Conservation (phyloP, 2,888 invertebrate genomes). For the Agrotis ipsilon region DNA sequence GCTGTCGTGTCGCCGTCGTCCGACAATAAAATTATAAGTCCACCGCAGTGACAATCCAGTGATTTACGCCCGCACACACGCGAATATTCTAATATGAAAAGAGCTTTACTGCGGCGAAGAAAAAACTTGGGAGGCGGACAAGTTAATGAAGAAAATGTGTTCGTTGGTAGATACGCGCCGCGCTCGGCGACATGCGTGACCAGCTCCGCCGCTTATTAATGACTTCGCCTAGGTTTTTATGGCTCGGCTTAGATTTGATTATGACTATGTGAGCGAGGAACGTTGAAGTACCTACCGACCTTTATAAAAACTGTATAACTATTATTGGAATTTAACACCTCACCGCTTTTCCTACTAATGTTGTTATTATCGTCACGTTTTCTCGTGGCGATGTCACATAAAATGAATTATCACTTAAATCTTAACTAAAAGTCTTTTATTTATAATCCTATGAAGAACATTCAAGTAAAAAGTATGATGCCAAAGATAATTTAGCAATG, state of each 20-base stretch:
- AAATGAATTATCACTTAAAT: not conserved
- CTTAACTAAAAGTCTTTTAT: accelerated
- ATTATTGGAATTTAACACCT: no score
- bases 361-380: not conserved
- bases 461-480: not conserved
- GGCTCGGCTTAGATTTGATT: conserved; percentile 61
- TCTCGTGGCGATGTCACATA: not conserved
- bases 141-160: conserved; percentile 88
- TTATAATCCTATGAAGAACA: no score
- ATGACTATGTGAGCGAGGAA: conserved; percentile 60
- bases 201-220: conserved; percentile 71
- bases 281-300: conserved; percentile 20
- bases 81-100: conserved; percentile 88
- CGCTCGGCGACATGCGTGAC: conserved; percentile 80
- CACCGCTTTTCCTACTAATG: no score
- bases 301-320: conserved; percentile 16
- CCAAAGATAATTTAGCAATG: not conserved
- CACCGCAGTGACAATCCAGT: conserved; percentile 90
- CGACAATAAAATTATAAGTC: conserved; percentile 91
- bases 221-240: conserved; percentile 65
- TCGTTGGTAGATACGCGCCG: conserved; percentile 78
- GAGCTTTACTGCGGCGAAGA: conserved; percentile 82
- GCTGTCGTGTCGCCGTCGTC: conserved; percentile 87
- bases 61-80: conserved; percentile 90
- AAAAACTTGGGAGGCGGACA: conserved; percentile 86